Evolutionary conservation across 30 jellyfish, hydroid and myxozoan genomes (phyloP), one percentile per base, ranked within the genome.

Genomic region (Phacellophora camtschatica): DNA sequence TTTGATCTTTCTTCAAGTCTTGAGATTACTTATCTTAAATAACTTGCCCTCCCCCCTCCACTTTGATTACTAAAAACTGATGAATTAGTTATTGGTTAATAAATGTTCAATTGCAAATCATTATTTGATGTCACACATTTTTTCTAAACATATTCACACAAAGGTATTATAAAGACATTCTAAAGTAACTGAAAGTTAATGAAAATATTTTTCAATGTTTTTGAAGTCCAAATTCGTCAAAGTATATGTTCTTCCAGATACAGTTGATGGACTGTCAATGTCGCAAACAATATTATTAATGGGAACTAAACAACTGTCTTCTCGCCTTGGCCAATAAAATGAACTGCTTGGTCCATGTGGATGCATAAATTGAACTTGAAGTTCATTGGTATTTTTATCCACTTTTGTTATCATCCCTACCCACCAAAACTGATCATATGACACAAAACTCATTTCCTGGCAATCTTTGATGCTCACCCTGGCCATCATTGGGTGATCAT

Each of bases 291-390:
- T 22, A 16, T 67, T 19, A 15, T 7, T 20, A 13, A 54, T n/a
- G 13, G 85, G 88, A 2, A 65, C 71, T 35, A 20, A 80, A 51
- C 73, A 63, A 37, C 28, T 24, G 58, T 64, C 86, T 18, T 36
- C 75, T 46, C 78, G 42, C 24, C 63, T 33, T 35, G 91, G 91
- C 88, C 88, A 80, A 36, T 15, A 22, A 50, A 80, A 82, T 13
- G 30, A 32, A 16, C 27, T 53, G 31, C 49, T 33, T 68, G 90
- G 88, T n/a, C 90, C 81, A 49, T 68, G 81, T 22, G 89, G 94
- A 66, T 68, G 94, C 33, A 82, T 34, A 67, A 82, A 82, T 27
- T 82, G 42, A 13, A 82, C 89, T 46, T 18, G 69, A 27, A 30
- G 69, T 34, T 82, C 82, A 1, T 41, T 28, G 48, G 33, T 39